Evolutionary conservation across 2,113 vertebrate genomes (phyloP), one percentile per base, ranked within the genome.

Genomic region (Syrmaticus mikado): DNA sequence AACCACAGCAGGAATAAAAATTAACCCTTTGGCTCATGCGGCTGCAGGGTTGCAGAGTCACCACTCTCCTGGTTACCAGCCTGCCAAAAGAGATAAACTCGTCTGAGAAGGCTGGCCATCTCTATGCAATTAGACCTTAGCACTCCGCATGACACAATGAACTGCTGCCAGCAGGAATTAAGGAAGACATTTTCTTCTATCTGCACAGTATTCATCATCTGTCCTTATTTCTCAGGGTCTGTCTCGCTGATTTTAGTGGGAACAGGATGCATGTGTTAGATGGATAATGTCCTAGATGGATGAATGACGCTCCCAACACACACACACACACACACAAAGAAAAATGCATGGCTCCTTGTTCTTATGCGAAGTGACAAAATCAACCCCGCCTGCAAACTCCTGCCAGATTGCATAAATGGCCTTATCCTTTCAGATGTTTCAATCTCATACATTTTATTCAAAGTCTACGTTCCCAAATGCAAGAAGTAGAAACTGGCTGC

Each of bases 121-220:
- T 94, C 87, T 34, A 27, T 70, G 82, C 85, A 77, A 89, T 95
- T 95, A 95, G 91, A 97, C 68, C 87, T 89, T 80, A 93, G 81
- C 87, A 75, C 93, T 85, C 79, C 67, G 87, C 71, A 36, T 83
- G 94, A 93, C 85, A 91, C 89, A 82, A 78, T 79, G 90, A 91
- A 83, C 88, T 89, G 77, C 93, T 95, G 89, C 95, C 83, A 95
- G 92, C 92, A 94, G 75, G 89, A 95, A 92, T 87, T 92, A 96
- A 94, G 82, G 79, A 92, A 87, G 72, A 83, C 28, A 58, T 92
- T 96, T 95, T 88, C 71, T 93, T 85, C 91, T 92, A 4, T 73
- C 78, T 92, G 82, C 70, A 82, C 32, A 68, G 36, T 85, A 77
- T 82, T 94, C 92, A 74, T 92, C 89, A 72, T 87, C 64, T 89